Conservation (phyloP, 2,888 invertebrate species). For the Morinoia aosen region DNA sequence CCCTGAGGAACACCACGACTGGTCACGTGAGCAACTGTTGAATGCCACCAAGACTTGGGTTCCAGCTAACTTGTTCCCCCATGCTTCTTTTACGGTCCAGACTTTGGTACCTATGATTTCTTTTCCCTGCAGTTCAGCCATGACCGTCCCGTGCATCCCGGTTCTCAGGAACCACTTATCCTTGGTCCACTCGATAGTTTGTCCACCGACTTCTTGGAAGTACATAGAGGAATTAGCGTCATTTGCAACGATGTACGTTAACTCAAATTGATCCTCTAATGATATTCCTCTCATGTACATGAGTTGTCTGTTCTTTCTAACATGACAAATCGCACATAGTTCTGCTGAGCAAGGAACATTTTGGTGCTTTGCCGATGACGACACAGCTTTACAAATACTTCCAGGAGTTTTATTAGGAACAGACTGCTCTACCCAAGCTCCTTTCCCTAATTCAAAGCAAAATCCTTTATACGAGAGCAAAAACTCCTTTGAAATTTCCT, state of each 20-base stretch:
- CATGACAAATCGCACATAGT: neutral
- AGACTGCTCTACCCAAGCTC: neutral
- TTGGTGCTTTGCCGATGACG: neutral
- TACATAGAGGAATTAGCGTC: neutral
- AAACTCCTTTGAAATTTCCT: neutral
- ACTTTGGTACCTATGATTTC: constrained; percentile 23
- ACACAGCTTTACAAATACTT: neutral
- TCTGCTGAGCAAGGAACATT: neutral
- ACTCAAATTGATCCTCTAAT: neutral
- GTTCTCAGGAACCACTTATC: neutral
- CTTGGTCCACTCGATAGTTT: neutral
- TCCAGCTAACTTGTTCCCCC: neutral
- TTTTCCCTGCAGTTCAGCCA: neutral
- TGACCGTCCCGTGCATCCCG: neutral
- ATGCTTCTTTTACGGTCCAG: neutral
- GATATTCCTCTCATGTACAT: neutral
- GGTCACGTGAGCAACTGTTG: neutral
- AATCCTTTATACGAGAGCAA: neutral
- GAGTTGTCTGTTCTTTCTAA: neutral
- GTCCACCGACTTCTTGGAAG: constrained; percentile 39
- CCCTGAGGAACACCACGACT: constrained; percentile 18
- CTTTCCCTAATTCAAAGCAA: neutral
- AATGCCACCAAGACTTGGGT: neutral
- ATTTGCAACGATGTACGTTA: constrained; percentile 1
- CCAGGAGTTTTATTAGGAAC: neutral